Conservation (phyloP, 2,888 invertebrate genomes). For the Hanleya hanleyi region DNA sequence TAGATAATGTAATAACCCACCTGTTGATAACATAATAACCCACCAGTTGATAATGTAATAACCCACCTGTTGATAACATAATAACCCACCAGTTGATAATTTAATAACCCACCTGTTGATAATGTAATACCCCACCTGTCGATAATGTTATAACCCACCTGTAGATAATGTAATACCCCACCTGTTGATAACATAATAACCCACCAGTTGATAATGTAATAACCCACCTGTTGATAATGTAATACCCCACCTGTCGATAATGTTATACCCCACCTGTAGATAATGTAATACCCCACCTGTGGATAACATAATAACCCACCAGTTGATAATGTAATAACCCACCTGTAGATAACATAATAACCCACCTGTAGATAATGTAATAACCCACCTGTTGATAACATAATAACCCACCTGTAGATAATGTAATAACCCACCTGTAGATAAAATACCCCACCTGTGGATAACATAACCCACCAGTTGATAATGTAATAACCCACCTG, state of each 20-base stretch:
- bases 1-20: slow-evolving; percentile 71
- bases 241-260: slow-evolving; percentile 77
- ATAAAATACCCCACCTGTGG: slow-evolving; percentile 91
- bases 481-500: slow-evolving; percentile 54
- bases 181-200: slow-evolving; percentile 75
- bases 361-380: slow-evolving; percentile 92
- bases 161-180: slow-evolving; percentile 95
- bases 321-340: slow-evolving; percentile 71
- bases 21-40: slow-evolving; percentile 91
- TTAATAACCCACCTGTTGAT: slow-evolving; percentile 69
- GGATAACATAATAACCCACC: slow-evolving; percentile 49
- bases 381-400: slow-evolving; percentile 83
- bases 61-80: slow-evolving; percentile 81
- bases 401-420: slow-evolving; percentile 67
- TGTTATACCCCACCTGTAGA: slow-evolving; percentile 92
- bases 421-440: slow-evolving; percentile 77
- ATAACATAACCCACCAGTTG: slow-evolving; percentile 92
- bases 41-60: slow-evolving; percentile 92
- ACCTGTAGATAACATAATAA: slow-evolving; percentile 87
- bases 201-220: too few relatives aligned
- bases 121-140: slow-evolving; percentile 75
- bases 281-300: slow-evolving; percentile 94
- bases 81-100: too few relatives aligned
- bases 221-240: slow-evolving; percentile 70
- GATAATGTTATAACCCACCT: slow-evolving; percentile 92